Percentiles rank a stretch among this genome's conserved stretches.
Evolutionary conservation across 2,888 invertebrate genomes (phyloP).

Genomic region (Emmelina monodactyla): DNA sequence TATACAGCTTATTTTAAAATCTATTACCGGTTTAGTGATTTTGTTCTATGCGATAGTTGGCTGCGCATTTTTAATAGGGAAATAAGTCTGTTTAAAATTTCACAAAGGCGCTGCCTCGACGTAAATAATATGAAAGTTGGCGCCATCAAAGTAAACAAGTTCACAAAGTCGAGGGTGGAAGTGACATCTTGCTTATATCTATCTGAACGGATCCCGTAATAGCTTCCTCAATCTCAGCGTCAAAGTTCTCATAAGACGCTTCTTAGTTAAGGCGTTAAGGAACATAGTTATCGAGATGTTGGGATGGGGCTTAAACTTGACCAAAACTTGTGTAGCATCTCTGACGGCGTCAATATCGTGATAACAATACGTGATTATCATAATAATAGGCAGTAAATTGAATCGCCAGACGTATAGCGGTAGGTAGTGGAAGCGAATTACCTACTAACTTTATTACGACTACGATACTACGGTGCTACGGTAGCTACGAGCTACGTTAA

Average conservation of each 20-base stretch:
- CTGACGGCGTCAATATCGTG: no score
- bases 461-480: no score
- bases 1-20: conserved; percentile 6
- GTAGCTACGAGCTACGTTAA: no score
- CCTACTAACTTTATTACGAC: no score
- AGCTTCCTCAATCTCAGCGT: conserved; percentile 64
- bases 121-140: conserved; percentile 47
- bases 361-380: no score
- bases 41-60: no score
- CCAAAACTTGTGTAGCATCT: no score
- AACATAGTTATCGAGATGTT: conserved; percentile 62
- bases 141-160: conserved; percentile 59
- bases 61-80: no score
- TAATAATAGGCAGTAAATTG: no score
- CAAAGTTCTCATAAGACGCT: conserved; percentile 65
- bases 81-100: conserved; percentile 20
- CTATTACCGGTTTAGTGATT: no score
- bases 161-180: conserved; percentile 58
- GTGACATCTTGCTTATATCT: conserved; percentile 59
- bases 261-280: conserved; percentile 64
- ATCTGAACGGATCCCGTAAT: conserved; percentile 60
- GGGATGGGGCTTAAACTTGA: conserved; percentile 60
- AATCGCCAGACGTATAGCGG: no score
- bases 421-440: no score
- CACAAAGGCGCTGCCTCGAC: conserved; percentile 26